phyloP scores from a whole-genome alignment of 2,888 invertebrate species.

The Hypselothyrea guttata region DNA sequence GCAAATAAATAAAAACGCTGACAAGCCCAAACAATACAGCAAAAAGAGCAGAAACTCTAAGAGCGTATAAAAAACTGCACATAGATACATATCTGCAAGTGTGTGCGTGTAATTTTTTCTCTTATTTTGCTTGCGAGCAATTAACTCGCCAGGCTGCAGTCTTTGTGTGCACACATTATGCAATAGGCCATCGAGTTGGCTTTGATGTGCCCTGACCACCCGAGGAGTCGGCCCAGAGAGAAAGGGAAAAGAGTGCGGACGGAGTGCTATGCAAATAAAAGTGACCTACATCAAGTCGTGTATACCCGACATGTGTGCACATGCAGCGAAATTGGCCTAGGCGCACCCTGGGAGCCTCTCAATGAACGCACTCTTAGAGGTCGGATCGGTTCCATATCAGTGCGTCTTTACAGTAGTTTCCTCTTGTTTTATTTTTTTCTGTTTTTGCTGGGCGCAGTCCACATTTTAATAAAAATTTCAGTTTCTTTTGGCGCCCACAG shows the following conservation, averaged over 20 bases:
- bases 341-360: conserved; percentile 34
- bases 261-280: conserved; percentile 57
- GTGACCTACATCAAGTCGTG: conserved; percentile 72
- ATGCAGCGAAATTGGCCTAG: conserved; percentile 43
- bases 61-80: conserved; percentile 11
- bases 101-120: conserved; percentile 10
- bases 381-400: conserved; percentile 35
- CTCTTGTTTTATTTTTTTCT: conserved; percentile 10
- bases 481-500: conserved; percentile 47
- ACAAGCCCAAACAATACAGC: conserved; percentile 36
- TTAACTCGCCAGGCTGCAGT: conserved; percentile 51
- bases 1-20: conserved; percentile 59
- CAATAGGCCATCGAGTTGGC: conserved; percentile 53
- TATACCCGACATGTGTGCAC: conserved; percentile 17
- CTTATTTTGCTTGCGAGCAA: conserved; percentile 26
- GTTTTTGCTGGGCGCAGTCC: conserved; percentile 32
- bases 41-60: conserved; percentile 34
- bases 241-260: background rate
- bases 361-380: conserved; percentile 17
- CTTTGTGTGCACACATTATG: conserved; percentile 68
- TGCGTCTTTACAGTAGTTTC: conserved; percentile 22
- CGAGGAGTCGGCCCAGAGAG: conserved; percentile 31
- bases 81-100: background rate
- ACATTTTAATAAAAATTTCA: conserved; percentile 52
- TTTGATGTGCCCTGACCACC: conserved; percentile 67